phyloP scores from a whole-genome alignment of 2,888 invertebrate species.

The Orgyia antiqua region DNA sequence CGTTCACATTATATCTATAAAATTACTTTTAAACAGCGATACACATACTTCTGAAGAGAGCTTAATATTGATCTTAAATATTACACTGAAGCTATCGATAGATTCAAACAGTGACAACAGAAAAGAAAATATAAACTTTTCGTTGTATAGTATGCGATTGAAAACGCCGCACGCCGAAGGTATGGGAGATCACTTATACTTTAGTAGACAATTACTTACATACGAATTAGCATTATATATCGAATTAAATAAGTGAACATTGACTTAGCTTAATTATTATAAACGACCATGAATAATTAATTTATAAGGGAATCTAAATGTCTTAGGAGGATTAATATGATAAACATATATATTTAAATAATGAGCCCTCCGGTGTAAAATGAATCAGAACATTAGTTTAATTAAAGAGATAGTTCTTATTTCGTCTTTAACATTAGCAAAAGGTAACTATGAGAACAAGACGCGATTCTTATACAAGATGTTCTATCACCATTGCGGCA shows the following conservation, averaged over 20 bases:
- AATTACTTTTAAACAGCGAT: constrained; percentile 18
- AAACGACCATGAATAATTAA: constrained; percentile 59
- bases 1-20: constrained; percentile 20
- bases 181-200: constrained; percentile 76
- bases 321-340: constrained; percentile 30
- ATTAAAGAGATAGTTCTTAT: constrained; percentile 18
- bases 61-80: constrained; percentile 29
- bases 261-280: constrained; percentile 75
- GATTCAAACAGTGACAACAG: constrained; percentile 36
- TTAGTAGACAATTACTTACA: constrained; percentile 72
- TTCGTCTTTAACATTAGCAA: constrained; percentile 23
- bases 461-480: constrained; percentile 23
- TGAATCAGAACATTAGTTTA: constrained; percentile 18
- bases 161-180: constrained; percentile 65
- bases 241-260: constrained; percentile 76
- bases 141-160: constrained; percentile 61
- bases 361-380: constrained; percentile 17
- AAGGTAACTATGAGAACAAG: constrained; percentile 34
- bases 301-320: constrained; percentile 43
- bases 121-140: constrained; percentile 61
- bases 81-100: constrained; percentile 32
- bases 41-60: constrained; percentile 37
- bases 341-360: constrained; percentile 20
- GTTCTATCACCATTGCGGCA: constrained; percentile 24
- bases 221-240: constrained; percentile 71